A percentile compares a stretch with the other conserved stretches of the same genome.
phyloP scores from a whole-genome alignment of 53 echinoderm and acorn worm genomes.

The Holothuria leucospilota region DNA sequence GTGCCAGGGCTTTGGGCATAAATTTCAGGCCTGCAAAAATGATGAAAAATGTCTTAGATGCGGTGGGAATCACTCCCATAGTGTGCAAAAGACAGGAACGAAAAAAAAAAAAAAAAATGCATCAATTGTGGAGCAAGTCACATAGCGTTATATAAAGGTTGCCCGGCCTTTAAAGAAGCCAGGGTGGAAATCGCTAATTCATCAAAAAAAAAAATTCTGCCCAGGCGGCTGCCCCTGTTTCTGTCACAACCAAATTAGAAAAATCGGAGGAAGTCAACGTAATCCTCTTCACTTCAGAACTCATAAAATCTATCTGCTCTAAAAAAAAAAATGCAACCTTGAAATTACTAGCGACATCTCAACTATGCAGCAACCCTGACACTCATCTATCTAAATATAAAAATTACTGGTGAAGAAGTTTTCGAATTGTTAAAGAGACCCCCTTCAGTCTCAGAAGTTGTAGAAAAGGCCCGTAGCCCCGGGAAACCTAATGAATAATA shows the following conservation, averaged over 20 bases:
- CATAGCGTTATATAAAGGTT: background rate
- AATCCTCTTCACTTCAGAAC: too few relatives aligned
- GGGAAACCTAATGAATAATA: too few relatives aligned
- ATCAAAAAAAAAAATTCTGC: background rate
- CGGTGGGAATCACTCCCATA: background rate
- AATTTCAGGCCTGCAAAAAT: background rate
- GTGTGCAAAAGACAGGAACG: background rate
- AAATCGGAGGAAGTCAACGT: background rate
- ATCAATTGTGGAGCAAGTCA: background rate
- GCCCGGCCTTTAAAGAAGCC: background rate
- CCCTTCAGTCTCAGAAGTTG: too few relatives aligned
- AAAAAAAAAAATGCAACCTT: too few relatives aligned
- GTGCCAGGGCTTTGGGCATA: background rate
- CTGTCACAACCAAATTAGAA: background rate
- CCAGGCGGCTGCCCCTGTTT: background rate
- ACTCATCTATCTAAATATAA: background rate
- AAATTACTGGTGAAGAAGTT: background rate
- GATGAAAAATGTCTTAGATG: background rate
- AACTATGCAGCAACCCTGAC: too few relatives aligned
- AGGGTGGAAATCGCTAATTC: background rate
- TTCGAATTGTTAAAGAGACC: background rate
- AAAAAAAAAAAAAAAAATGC: background rate
- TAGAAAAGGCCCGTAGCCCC: too few relatives aligned
- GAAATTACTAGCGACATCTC: background rate
- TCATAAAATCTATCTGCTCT: too few relatives aligned